These are phyloP conservation scores for Toxostoma redivivum DNA, from an alignment of 2,113 vertebrate genomes.

Conservation along the genomic window DNA sequence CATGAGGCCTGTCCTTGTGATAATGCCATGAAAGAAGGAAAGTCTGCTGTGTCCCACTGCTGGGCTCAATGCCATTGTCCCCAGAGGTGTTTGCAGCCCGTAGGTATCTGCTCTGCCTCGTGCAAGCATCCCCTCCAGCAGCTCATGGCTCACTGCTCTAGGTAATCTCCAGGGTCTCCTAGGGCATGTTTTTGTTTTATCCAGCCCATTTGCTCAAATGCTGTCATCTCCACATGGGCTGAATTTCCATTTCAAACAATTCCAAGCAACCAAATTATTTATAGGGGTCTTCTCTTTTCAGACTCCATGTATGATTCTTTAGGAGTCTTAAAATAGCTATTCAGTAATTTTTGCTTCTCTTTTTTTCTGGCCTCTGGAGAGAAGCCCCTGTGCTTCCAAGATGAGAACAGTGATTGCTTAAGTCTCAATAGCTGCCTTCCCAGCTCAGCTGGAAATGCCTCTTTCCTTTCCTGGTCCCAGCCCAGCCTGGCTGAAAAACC, in stretches of 20 bases:
- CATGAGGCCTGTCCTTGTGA: neutral
- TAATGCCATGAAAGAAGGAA: neutral
- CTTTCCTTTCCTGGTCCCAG: neutral
- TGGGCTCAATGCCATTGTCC: neutral
- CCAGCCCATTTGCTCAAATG: neutral
- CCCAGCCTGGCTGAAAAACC: neutral
- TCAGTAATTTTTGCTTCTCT: neutral
- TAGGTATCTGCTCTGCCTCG: rapidly evolving
- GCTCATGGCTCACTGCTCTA: neutral
- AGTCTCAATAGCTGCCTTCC: neutral
- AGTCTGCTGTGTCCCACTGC: neutral
- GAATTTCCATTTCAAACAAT: constrained; percentile 35
- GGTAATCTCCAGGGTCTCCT: neutral
- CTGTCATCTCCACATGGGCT: neutral
- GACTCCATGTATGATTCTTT: neutral
- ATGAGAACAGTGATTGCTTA: neutral
- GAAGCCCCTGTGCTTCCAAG: rapidly evolving
- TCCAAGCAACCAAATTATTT: neutral
- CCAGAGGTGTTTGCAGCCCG: neutral
- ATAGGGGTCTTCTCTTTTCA: neutral
- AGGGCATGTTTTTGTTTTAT: neutral
- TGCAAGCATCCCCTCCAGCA: neutral
- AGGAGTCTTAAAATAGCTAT: neutral
- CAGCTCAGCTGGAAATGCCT: neutral
- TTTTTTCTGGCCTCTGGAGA: neutral